phyloP scores from a whole-genome alignment of 2,888 invertebrate species.

The Tridacna gigas region DNA sequence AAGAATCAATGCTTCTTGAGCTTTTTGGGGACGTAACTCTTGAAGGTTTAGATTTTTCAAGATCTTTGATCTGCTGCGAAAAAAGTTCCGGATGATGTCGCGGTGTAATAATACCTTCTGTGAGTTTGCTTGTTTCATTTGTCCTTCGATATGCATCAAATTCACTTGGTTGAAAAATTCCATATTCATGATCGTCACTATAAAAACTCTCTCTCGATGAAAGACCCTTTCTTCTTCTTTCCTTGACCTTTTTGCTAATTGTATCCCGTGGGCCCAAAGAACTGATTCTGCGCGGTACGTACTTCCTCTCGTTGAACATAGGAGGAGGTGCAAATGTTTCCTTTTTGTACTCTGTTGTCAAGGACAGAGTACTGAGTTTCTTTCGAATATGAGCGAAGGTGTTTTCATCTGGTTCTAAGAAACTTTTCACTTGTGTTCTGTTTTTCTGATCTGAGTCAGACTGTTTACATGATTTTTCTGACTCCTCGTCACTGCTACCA shows the following conservation, averaged over 20 bases:
- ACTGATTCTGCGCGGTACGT: conserved; percentile 52
- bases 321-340: conserved; percentile 39
- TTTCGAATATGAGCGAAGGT: conserved; percentile 55
- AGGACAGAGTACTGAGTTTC: conserved; percentile 49
- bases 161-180: conserved; percentile 14
- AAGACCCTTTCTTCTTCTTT: neutral
- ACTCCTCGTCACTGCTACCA: neutral
- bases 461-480: neutral
- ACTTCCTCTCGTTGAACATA: conserved; percentile 45
- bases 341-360: conserved; percentile 54
- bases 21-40: conserved; percentile 60
- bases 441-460: neutral
- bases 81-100: conserved; percentile 63
- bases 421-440: conserved; percentile 31
- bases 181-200: conserved; percentile 51
- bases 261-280: conserved; percentile 52
- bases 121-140: conserved; percentile 43
- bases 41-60: conserved; percentile 22
- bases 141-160: conserved; percentile 8
- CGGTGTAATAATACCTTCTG: conserved; percentile 53
- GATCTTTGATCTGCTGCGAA: conserved; percentile 55
- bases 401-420: conserved; percentile 52
- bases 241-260: conserved; percentile 12
- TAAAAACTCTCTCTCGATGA: conserved; percentile 46
- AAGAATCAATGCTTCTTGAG: conserved; percentile 54